Conservation (phyloP, 2,113 vertebrate species). For the Orthochromis indermauri region DNA sequence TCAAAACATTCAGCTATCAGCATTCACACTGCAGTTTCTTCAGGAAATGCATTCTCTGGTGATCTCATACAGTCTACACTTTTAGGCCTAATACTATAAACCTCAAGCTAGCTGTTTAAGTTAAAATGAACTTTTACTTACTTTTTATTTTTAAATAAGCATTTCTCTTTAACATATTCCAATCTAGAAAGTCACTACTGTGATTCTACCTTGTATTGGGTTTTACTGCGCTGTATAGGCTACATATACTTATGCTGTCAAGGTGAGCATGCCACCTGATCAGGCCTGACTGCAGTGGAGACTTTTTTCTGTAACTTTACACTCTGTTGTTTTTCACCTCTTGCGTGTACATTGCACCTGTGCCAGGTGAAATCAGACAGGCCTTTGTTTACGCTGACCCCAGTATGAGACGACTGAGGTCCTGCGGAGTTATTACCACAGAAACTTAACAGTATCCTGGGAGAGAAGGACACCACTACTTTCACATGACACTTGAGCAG, state of each 20-base stretch:
- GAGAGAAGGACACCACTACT: background rate
- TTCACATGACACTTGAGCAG: constrained; percentile 16
- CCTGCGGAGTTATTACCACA: constrained; percentile 11
- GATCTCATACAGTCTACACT: background rate
- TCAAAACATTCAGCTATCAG: background rate
- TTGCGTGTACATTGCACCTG: background rate
- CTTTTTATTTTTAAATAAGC: background rate
- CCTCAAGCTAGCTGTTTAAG: background rate
- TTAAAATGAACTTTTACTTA: fast-evolving
- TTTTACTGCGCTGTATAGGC: background rate
- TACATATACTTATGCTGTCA: background rate
- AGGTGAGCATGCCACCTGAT: background rate
- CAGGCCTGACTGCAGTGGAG: constrained; percentile 4
- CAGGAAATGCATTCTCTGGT: background rate
- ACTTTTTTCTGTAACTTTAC: constrained; percentile 41
- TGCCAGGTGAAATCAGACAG: background rate
- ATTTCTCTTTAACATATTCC: background rate
- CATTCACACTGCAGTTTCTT: background rate
- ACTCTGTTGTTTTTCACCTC: constrained; percentile 21
- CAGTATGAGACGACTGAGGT: background rate
- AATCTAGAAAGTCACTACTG: background rate
- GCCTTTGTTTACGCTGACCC: constrained; percentile 53
- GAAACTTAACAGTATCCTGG: background rate
- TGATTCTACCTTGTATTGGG: background rate
- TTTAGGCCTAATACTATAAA: background rate